Base-by-base conservation (phyloP, 2,113 vertebrate genomes). In the Natator depressus region DNA sequence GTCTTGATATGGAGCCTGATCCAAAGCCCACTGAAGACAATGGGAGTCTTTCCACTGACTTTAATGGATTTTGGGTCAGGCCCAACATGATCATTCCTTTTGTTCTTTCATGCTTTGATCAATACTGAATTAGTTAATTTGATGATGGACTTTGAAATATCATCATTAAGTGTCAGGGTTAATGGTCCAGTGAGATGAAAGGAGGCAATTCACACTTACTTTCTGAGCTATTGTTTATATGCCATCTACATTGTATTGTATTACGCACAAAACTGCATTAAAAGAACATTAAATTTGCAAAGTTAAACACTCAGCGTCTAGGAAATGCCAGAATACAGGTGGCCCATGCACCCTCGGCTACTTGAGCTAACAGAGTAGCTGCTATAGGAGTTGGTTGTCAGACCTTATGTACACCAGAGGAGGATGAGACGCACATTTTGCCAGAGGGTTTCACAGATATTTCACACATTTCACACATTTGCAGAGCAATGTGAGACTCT, bases 201-300 rank as follows among this genome's bases (percentile, higher is more conserved):
- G 42, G 42, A 25, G 7, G 46, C 38, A 46, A 5, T 13, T 76
- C 72, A 46, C 22, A 46, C 72, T 75, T 75, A 75, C 69, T 76
- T 57, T 76, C 72, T 25, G 42, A 76, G 24, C 24, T 46, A 46
- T 46, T 25, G 20, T 27, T 76, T 25, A 76, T 25, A 42, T 76
- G 55, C 7, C n/a, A 35, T 69, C 62, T 69, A 27, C 27, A 10
- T 50, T 12, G 42, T 53, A 51, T 1, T 7, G 38, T 2, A 0
- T 17, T 27, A 24, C 3, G 2, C 3, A 19, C 11, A 0, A 1
- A 14, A 17, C 6, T 31, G 4, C 13, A 0, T 50, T 1, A 31
- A 84, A 13, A 83, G 11, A 38, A 42, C 46, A 25, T 72, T 69
- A 62, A 29, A 3, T 51, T 62, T 38, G 4, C 12, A 6, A 54